Evolutionary conservation across 2,797 vertebrate genomes (phyloP), one percentile per base, ranked within the genome.

Genomic region (Microhierax caerulescens): DNA sequence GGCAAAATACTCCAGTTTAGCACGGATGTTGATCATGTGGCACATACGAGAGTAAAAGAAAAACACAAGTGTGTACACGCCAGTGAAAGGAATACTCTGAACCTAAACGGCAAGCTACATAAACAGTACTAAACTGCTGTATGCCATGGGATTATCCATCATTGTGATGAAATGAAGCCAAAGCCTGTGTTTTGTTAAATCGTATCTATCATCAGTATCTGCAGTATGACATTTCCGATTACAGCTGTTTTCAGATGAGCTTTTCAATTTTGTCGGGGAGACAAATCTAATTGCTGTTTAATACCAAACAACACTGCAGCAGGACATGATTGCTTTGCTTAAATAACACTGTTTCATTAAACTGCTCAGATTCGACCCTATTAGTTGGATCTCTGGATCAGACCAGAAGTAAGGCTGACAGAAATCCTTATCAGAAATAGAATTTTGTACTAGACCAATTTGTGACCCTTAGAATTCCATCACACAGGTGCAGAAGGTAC

Each of bases 221-320:
- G 89, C 67, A 68, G 36, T 8, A 43, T 64, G 92, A 95, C 92
- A 90, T 64, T 95, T 85, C 81, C 3, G 7, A 92, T 90, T 56
- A 74, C 84, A 48, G 68, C 13, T 76, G 68, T 81, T 95, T 96
- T 89, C 86, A 87, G 48, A 80, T 1, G 7, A 89, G 72, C 75
- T 88, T 68, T 87, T 68, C 91, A 64, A 9, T 60, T 89, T 30
- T 34, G 43, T 82, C n/a, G 28, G 54, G 69, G 69, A 95, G 84
- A 91, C 85, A 92, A 92, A 83, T 64, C 72, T 91, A 89, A 95
- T 68, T 93, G 86, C 75, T 89, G n/a, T 78, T 92, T 86, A 95
- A 96, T 78, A 67, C 43, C 64, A 89, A 94, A 79, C 88, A 92
- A 78, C 2, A 1, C 48, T 83, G 81, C 92, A 91, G 75, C 60